Evolutionary conservation across 1,140 invertebrate genomes (phyloP), one percentile per base, ranked within the genome.

Genomic region (Vanessa tameamea): DNA sequence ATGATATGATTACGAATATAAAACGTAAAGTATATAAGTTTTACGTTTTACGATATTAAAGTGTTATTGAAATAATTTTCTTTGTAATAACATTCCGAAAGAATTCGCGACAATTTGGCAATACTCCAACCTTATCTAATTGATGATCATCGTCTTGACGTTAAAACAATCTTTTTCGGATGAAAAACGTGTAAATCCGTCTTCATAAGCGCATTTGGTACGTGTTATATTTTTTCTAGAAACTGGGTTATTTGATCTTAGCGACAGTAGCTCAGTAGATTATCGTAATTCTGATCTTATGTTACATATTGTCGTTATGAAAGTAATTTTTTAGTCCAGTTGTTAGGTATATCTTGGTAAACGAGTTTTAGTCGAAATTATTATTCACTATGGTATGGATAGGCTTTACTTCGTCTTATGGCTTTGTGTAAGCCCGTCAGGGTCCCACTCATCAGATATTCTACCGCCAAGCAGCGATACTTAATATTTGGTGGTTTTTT

Each of bases 21-120:
- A 43, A 43, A 43, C 9, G 37, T 43, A 43, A 43, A 43, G 7
- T 43, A 11, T 43, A 43, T 8, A 43, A 43, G 37, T 1, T 2
- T 31, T 48, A 48, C 48, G n/a, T 61, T 31, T 14, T 31, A 23
- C 23, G 67, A 64, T 48, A 48, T 64, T 63, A 43, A 50, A 70
- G 43, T 31, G 20, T 50, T 63, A 64, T 70, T 47, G 66, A 64
- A 55, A 72, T 47, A 66, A 37, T n/a, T 64, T 71, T 48, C 73
- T 64, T 73, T 73, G 75, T 78, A 64, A 70, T 72, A 69, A 75
- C 59, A 72, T 75, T 69, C 64, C 23, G 53, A 61, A 57, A 51
- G 72, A 74, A 74, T 76, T 79, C 31, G 64, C 72, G 63, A 73
- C 61, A 64, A 61, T 68, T 75, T 79, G 78, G 78, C 75, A 16